A percentile compares a stretch with the other conserved stretches of the same genome.
phyloP scores from a whole-genome alignment of 2,888 invertebrate species.

The Diaprepes abbreviatus region DNA sequence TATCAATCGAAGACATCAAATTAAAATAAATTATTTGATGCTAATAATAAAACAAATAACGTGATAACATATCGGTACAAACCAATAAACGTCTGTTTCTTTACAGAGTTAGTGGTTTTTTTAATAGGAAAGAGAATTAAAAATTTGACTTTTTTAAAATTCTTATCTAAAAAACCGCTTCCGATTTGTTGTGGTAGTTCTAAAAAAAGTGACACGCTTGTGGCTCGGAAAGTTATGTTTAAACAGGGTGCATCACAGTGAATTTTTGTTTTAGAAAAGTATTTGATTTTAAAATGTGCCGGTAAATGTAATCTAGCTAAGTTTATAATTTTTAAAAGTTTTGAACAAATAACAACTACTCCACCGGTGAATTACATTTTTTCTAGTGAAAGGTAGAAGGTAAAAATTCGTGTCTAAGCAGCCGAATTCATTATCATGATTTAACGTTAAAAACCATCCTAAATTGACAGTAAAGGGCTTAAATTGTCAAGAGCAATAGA shows the following conservation, averaged over 20 bases:
- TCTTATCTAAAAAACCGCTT: conserved; percentile 1
- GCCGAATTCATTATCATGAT: too few relatives aligned
- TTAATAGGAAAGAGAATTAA: background rate
- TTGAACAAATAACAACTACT: too few relatives aligned
- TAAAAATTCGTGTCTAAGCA: too few relatives aligned
- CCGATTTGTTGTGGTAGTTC: background rate
- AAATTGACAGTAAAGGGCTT: too few relatives aligned
- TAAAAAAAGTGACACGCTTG: too few relatives aligned
- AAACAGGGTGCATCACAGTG: background rate
- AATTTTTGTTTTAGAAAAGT: background rate
- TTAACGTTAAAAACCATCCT: too few relatives aligned
- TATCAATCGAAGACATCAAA: conserved; percentile 43
- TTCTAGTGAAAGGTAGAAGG: too few relatives aligned
- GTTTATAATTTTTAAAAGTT: too few relatives aligned
- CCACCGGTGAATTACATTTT: too few relatives aligned
- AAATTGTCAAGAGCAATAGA: too few relatives aligned
- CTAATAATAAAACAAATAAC: conserved; percentile 34
- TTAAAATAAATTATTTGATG: conserved; percentile 41
- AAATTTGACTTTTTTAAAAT: background rate
- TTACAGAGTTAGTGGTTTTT: background rate
- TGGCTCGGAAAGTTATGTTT: background rate
- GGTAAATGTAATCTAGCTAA: too few relatives aligned
- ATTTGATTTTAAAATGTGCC: too few relatives aligned
- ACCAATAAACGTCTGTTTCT: background rate
- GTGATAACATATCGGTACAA: conserved; percentile 16